Percentiles rank a stretch among this genome's conserved stretches.
Evolutionary conservation across 2,113 vertebrate genomes (phyloP).

Genomic region (Morone saxatilis): DNA sequence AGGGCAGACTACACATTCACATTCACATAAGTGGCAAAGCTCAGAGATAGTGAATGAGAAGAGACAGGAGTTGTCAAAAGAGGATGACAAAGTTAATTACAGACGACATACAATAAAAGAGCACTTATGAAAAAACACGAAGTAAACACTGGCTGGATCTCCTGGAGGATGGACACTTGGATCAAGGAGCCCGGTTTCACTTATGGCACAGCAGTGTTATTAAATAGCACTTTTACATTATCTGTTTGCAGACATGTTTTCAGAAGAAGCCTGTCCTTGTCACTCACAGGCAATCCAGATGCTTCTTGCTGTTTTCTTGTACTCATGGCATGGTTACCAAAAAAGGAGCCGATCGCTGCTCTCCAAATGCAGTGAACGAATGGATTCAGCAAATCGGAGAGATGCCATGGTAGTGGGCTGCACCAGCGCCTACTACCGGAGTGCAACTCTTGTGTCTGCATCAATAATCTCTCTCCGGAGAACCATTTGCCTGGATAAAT

Average conservation of each 20-base stretch:
- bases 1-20: background rate
- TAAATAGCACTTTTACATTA: background rate
- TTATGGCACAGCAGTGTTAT: background rate
- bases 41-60: background rate
- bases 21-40: background rate
- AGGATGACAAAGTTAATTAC: background rate
- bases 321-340: background rate
- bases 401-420: conserved; percentile 25
- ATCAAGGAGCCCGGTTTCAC: background rate
- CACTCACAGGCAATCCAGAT: conserved; percentile 2
- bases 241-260: background rate
- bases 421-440: conserved; percentile 65
- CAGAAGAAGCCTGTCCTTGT: background rate
- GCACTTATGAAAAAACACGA: background rate
- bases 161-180: background rate
- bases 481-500: conserved; percentile 83
- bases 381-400: conserved; percentile 34
- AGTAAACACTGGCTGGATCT: background rate
- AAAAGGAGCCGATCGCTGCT: conserved; percentile 21
- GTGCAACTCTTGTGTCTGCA: conserved; percentile 66
- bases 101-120: background rate
- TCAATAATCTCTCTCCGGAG: conserved; percentile 78
- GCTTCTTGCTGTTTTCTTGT: conserved; percentile 8
- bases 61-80: background rate
- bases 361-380: conserved; percentile 21